Conservation (phyloP, 1,140 invertebrate genomes). For the Pygmarrhopalites habei region DNA sequence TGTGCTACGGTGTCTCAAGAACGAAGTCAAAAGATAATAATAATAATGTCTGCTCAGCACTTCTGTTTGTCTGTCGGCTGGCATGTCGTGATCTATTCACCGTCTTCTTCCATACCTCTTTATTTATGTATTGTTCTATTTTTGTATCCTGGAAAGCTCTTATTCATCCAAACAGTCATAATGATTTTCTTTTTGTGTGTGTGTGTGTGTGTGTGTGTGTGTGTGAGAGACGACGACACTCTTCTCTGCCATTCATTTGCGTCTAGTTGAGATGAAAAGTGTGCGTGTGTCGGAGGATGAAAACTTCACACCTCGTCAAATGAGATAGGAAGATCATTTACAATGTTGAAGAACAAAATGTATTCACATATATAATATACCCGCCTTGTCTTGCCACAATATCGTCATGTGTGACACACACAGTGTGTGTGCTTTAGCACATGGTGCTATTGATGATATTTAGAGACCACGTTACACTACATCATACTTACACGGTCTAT, state of each 20-base stretch:
- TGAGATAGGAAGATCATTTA: background rate
- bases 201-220: background rate
- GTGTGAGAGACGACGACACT: no score
- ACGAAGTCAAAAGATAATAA: no score
- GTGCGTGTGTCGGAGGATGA: background rate
- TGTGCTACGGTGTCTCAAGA: background rate
- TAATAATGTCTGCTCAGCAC: background rate
- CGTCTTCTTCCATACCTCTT: background rate
- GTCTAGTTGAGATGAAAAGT: conserved; percentile 1
- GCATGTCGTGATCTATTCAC: background rate
- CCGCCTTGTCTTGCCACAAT: no score
- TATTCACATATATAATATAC: no score
- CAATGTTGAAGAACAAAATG: no score
- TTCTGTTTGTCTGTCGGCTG: background rate
- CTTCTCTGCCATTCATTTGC: background rate
- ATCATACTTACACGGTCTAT: no score
- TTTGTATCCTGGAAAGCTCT: background rate
- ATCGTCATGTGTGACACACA: no score
- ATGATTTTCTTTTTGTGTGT: background rate
- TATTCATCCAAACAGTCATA: conserved; percentile 2
- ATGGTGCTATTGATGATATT: no score
- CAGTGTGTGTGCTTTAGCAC: no score
- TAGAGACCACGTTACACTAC: no score
- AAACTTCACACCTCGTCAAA: conserved; percentile 4
- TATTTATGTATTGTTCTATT: conserved; percentile 12